A percentile compares a stretch with the other conserved stretches of the same genome.
Evolutionary conservation across 30 jellyfish, hydroid and myxozoan species (phyloP).

Genomic region (Mastigias papua): DNA sequence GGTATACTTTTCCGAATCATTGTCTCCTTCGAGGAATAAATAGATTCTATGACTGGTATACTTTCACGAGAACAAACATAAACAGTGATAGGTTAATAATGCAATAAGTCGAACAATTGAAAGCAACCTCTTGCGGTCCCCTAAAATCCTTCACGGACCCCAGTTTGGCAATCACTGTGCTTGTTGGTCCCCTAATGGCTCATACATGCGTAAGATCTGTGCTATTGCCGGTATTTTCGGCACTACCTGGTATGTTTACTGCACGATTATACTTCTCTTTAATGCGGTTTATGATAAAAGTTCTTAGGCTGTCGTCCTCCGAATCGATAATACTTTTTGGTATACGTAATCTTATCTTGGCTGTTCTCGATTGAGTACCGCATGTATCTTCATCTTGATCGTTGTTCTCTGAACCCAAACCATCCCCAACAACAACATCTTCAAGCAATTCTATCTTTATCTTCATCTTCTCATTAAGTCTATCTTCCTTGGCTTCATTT

Average conservation of each 20-base stretch:
- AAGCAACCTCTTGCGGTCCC: no score
- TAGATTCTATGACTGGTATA: no score
- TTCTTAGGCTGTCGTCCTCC: constrained; percentile 28
- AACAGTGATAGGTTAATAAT: no score
- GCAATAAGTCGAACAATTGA: no score
- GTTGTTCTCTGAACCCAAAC: neutral
- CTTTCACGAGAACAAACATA: no score
- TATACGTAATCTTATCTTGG: constrained; percentile 32
- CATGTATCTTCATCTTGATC: neutral
- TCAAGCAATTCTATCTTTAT: constrained; percentile 27
- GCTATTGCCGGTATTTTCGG: no score
- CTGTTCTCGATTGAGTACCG: constrained; percentile 25
- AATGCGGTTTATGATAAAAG: constrained; percentile 11
- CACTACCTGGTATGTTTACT: constrained; percentile 14
- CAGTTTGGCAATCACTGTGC: no score
- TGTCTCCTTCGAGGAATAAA: no score
- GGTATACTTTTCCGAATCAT: no score
- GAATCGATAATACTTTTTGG: constrained; percentile 32
- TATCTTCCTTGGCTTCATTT: neutral
- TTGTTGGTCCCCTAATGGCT: no score
- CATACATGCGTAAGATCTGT: no score
- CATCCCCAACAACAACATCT: neutral
- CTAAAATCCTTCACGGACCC: no score
- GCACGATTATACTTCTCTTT: constrained; percentile 6
- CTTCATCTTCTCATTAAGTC: constrained; percentile 18